A percentile compares a stretch with the other conserved stretches of the same genome.
These are phyloP conservation scores for Acanthochromis polyacanthus DNA, from an alignment of 2,113 vertebrate species.

Conservation along the genomic window DNA sequence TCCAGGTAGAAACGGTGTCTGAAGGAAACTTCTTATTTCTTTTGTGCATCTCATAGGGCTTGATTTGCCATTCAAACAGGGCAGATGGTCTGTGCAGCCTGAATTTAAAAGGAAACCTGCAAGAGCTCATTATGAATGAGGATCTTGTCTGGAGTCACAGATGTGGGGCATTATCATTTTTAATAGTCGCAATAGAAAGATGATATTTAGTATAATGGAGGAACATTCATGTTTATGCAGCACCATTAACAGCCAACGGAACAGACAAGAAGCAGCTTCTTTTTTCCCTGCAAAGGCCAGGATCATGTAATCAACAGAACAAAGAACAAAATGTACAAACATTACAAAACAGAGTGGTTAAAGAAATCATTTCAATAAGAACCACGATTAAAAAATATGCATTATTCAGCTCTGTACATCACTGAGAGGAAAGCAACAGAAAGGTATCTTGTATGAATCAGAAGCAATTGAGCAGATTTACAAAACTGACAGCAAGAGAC, in stretches of 20 bases:
- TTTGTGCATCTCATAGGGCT: too few species aligned
- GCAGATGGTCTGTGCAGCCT: too few species aligned
- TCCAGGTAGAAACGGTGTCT: too few species aligned
- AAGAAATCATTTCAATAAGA: conserved; percentile 30
- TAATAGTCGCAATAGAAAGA: conserved; percentile 75
- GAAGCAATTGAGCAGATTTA: conserved; percentile 24
- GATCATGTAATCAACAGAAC: conserved; percentile 42
- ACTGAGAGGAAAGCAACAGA: conserved; percentile 4
- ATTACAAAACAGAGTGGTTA: conserved; percentile 77
- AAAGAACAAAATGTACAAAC: conserved; percentile 56
- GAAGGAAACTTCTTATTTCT: too few species aligned
- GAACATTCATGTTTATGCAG: conserved; percentile 65
- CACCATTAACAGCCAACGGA: conserved; percentile 73
- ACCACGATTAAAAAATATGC: conserved; percentile 11
- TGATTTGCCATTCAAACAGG: too few species aligned
- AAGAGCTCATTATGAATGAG: too few species aligned
- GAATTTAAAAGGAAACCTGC: too few species aligned
- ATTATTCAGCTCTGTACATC: not conserved
- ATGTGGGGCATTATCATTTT: conserved; percentile 13
- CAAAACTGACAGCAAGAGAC: conserved; percentile 10
- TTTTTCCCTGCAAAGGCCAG: conserved; percentile 54
- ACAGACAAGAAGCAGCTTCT: conserved; percentile 39
- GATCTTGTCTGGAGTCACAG: not conserved
- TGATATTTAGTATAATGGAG: conserved; percentile 39
- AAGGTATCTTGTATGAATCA: not conserved